phyloP scores from a whole-genome alignment of 2,113 vertebrate genomes.

The Psilopsiagon aymara region DNA sequence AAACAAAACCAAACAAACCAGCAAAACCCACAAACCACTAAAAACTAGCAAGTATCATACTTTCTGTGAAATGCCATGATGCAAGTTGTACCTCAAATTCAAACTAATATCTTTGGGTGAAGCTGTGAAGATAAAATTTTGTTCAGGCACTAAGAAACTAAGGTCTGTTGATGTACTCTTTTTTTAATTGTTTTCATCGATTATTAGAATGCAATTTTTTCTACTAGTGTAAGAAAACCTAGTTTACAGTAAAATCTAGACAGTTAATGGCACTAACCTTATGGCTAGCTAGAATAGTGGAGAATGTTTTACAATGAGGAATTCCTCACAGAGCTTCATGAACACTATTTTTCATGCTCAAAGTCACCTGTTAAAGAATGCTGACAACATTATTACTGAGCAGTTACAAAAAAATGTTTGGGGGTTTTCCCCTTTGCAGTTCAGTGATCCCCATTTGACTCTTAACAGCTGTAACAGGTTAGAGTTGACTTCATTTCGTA shows the following conservation, averaged over 20 bases:
- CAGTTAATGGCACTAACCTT: neutral
- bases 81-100: neutral
- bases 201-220: neutral
- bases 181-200: neutral
- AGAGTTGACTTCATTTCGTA: neutral
- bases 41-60: neutral
- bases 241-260: neutral
- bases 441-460: neutral
- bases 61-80: neutral
- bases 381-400: neutral
- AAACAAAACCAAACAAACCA: neutral
- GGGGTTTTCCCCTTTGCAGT: rapidly evolving
- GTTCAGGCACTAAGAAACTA: neutral
- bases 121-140: neutral
- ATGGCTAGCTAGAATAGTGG: neutral
- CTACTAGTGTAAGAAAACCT: neutral
- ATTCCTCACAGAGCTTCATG: neutral
- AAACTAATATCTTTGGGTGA: neutral
- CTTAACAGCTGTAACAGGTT: neutral
- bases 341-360: neutral
- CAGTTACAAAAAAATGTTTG: neutral
- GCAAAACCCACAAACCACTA: neutral
- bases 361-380: neutral
- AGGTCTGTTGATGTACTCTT: neutral
- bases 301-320: neutral